Evolutionary conservation across 2,888 invertebrate species (phyloP), one percentile per base, ranked within the genome.

Genomic region (Tipula lateralis): DNA sequence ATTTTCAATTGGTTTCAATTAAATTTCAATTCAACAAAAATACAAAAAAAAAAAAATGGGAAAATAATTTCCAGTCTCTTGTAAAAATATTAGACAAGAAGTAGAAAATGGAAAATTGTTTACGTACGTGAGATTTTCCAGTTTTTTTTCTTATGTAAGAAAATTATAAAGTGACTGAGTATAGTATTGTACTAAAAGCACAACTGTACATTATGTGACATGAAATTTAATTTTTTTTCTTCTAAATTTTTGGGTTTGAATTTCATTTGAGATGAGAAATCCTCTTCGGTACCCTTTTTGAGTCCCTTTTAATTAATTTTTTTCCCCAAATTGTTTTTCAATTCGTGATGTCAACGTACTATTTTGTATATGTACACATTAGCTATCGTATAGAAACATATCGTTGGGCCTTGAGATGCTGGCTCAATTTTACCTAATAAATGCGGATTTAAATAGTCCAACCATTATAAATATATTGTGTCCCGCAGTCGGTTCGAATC

Each of bases 1-100:
- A 66, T 66, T 66, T 66, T 66, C 66, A 66, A 66, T 66, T 66
- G 66, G 66, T 66, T 66, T 66, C 66, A 66, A 66, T 66, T 66
- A 66, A 66, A 66, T 66, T 66, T 66, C 66, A 66, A 66, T 66
- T 66, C 66, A 66, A 66, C 24, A 66, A 24, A 66, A 50, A 50
- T 50, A 50, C 4, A 50, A 50, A 5, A 44, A 16, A 44, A 16
- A 50, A 50, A 50, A 50, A 66, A 24, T 66, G 19, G 24, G 66
- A 9, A 24, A 66, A 66, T 24, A 66, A 66, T 66, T 66, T 66
- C 24, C 19, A 66, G 66, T 66, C 24, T 66, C 66, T 66, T 66
- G 66, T 66, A 66, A 44, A 66, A 66, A 24, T 24, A 24, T 24
- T 24, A 66, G 66, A 66, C 66, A 66, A 66, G 66, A 66, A 66